These are phyloP conservation scores for Orthosia gracilis DNA, from an alignment of 2,888 invertebrate species.

Conservation along the genomic window DNA sequence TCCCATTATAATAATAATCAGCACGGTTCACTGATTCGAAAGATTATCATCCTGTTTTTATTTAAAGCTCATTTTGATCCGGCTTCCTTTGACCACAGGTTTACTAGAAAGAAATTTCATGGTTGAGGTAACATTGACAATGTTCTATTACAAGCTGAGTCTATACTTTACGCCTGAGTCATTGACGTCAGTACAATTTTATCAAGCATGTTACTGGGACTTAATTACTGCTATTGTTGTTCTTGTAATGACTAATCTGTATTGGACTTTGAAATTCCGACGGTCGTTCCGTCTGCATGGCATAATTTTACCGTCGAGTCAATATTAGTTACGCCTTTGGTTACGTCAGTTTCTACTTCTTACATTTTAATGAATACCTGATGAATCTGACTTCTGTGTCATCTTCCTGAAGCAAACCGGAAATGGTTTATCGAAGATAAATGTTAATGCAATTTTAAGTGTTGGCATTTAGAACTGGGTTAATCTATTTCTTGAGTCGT, in stretches of 20 bases:
- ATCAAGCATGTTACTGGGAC: slow-evolving; percentile 49
- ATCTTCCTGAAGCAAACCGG: slow-evolving; percentile 51
- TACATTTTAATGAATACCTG: slow-evolving; percentile 42
- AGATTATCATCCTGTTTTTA: slow-evolving; percentile 19
- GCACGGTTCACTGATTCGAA: slow-evolving; percentile 39
- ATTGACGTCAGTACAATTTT: slow-evolving; percentile 62
- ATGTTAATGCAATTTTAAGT: slow-evolving; percentile 48
- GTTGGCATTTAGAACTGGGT: slow-evolving; percentile 48
- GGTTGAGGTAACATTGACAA: slow-evolving; percentile 60
- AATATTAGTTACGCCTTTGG: slow-evolving; percentile 29
- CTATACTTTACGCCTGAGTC: slow-evolving; percentile 55
- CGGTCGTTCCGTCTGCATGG: slow-evolving; percentile 18
- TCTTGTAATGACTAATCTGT: slow-evolving; percentile 57
- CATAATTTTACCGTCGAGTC: slow-evolving; percentile 30
- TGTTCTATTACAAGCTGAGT: slow-evolving; percentile 44
- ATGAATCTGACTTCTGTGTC: slow-evolving; percentile 31
- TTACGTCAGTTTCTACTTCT: slow-evolving; percentile 62
- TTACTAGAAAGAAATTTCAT: slow-evolving; percentile 49
- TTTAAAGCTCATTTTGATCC: slow-evolving; percentile 31
- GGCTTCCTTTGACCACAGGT: slow-evolving; percentile 44
- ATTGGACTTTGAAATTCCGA: slow-evolving; percentile 51
- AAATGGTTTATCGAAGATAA: slow-evolving; percentile 39
- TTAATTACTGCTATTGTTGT: slow-evolving; percentile 65
- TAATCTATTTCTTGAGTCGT: slow-evolving; percentile 50
- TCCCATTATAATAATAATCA: slow-evolving; percentile 8